These are phyloP conservation scores for Malachius bipustulatus DNA, from an alignment of 2,888 invertebrate genomes.

Conservation along the genomic window DNA sequence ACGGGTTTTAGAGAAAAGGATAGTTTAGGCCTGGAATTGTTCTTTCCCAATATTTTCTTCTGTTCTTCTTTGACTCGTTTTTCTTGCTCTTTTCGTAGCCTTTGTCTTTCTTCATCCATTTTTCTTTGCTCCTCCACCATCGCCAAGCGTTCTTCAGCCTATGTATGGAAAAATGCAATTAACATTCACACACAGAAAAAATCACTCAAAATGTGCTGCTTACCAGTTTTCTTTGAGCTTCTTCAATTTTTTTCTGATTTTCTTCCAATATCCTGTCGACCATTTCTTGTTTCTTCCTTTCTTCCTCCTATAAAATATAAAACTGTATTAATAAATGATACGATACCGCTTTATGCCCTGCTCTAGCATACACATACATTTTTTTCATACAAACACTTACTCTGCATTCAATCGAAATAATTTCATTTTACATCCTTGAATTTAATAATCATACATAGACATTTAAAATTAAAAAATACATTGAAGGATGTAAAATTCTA, in stretches of 20 bases:
- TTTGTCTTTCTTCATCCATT: constrained; percentile 91
- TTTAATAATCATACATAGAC: no score
- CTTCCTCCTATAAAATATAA: constrained; percentile 86
- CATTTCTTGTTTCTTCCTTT: constrained; percentile 89
- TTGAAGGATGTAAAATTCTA: no score
- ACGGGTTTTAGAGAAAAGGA: constrained; percentile 80
- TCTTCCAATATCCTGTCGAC: constrained; percentile 94
- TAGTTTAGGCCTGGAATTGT: constrained; percentile 89
- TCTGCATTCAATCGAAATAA: no score
- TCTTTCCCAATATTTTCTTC: constrained; percentile 93
- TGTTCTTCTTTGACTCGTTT: constrained; percentile 88
- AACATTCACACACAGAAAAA: not conserved
- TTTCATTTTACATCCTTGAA: no score
- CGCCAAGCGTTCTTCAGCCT: constrained; percentile 94
- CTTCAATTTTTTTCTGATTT: constrained; percentile 95
- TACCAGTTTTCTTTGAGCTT: constrained; percentile 93
- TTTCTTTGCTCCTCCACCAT: constrained; percentile 94
- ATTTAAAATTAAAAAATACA: no score
- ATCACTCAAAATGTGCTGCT: constrained; percentile 34
- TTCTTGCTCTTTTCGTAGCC: constrained; percentile 86
- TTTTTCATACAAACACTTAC: no score
- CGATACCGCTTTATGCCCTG: constrained; percentile 26
- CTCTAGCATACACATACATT: no score
- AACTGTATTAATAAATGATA: constrained; percentile 37
- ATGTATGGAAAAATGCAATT: constrained; percentile 18